phyloP scores from a whole-genome alignment of 1,140 invertebrate genomes.

The Drosophila navojoa region DNA sequence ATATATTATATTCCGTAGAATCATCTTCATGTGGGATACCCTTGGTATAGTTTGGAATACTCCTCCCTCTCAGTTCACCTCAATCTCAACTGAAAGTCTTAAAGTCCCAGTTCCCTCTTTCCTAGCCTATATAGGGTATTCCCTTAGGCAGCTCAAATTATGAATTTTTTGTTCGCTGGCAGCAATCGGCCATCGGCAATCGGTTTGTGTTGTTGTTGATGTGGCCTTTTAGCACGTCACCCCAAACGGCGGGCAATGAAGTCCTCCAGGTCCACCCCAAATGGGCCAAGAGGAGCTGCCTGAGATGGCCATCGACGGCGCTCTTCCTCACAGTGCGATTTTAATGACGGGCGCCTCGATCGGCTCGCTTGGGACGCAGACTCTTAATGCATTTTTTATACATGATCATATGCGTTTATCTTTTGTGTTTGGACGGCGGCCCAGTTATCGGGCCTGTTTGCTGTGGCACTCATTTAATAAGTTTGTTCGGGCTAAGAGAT shows the following conservation, averaged over 20 bases:
- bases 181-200: constrained; percentile 5
- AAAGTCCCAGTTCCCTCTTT: too few relatives aligned
- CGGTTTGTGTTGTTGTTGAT: background rate
- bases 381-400: constrained; percentile 76
- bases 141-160: background rate
- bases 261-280: constrained; percentile 20
- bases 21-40: too few relatives aligned
- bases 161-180: constrained; percentile 2
- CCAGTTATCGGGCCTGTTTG: constrained; percentile 61
- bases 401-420: constrained; percentile 82
- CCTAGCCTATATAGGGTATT: constrained; percentile 3
- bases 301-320: constrained; percentile 57
- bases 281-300: background rate
- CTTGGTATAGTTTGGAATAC: too few relatives aligned
- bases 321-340: constrained; percentile 66
- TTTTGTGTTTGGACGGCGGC: constrained; percentile 67
- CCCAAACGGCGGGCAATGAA: constrained; percentile 41
- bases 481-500: constrained; percentile 83
- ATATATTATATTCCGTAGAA: too few relatives aligned
- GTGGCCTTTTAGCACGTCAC: constrained; percentile 21
- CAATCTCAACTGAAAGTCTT: too few relatives aligned
- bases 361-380: background rate
- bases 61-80: too few relatives aligned
- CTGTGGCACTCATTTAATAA: constrained; percentile 81
- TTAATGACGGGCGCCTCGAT: constrained; percentile 61